These are phyloP conservation scores for Ferrisia virgata DNA, from an alignment of 2,888 invertebrate genomes.

Conservation along the genomic window DNA sequence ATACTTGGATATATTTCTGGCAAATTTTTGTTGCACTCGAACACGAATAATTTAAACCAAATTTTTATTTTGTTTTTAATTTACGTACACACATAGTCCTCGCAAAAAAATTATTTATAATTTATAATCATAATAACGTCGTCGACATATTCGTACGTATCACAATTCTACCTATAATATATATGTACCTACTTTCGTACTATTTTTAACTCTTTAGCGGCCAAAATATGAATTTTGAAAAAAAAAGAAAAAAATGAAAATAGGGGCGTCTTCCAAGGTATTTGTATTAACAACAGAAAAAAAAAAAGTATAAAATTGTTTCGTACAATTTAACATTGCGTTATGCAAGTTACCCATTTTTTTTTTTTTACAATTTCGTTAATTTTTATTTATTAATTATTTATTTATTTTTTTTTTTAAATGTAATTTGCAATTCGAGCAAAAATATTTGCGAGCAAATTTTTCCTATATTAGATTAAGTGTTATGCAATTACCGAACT, in stretches of 20 bases:
- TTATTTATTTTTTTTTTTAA: constrained; percentile 15
- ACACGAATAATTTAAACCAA: constrained; percentile 24
- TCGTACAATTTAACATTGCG: constrained; percentile 13
- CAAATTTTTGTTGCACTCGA: constrained; percentile 21
- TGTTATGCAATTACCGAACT: constrained; percentile 41
- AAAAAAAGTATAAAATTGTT: background rate
- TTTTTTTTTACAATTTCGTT: constrained; percentile 37
- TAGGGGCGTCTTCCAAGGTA: constrained; percentile 35
- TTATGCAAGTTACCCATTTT: constrained; percentile 37
- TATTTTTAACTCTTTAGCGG: too few species aligned
- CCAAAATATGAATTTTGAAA: background rate
- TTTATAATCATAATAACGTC: too few species aligned
- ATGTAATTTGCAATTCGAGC: background rate
- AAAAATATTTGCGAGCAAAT: constrained; percentile 34
- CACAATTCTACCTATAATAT: background rate
- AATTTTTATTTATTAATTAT: constrained; percentile 31
- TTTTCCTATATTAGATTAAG: constrained; percentile 34
- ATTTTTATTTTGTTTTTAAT: background rate
- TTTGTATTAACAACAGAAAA: background rate
- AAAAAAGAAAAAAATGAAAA: too few species aligned
- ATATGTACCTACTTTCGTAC: background rate
- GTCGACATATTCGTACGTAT: background rate
- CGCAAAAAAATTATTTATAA: background rate
- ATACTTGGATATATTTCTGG: constrained; percentile 33
- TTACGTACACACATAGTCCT: background rate